Percentiles rank a stretch among this genome's conserved stretches.
These are phyloP conservation scores for Geotrypetes seraphini DNA, from an alignment of 2,797 vertebrate species.

Conservation along the genomic window DNA sequence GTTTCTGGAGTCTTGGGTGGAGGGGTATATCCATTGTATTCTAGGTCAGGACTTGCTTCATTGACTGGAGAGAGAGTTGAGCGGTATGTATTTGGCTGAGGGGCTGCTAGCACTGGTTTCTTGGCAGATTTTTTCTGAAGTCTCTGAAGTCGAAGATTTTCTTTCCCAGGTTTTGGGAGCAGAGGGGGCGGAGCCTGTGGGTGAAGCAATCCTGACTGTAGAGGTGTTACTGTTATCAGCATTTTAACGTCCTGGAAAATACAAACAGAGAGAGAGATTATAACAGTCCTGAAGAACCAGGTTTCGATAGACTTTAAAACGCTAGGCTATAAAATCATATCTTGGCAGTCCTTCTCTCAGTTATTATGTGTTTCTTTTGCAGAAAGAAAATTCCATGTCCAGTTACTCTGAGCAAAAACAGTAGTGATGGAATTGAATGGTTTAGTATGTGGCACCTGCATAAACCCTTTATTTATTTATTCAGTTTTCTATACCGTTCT, in stretches of 20 bases:
- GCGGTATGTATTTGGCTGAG: conserved; percentile 60
- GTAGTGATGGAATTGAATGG: no score
- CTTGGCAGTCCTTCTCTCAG: no score
- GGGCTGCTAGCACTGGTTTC: conserved; percentile 45
- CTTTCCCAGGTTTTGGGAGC: conserved; percentile 79
- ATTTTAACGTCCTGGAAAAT: conserved; percentile 53
- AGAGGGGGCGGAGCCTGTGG: conserved; percentile 68
- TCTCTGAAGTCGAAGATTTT: conserved; percentile 76
- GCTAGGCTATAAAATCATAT: no score
- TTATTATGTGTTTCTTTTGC: no score
- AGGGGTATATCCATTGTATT: conserved; percentile 14
- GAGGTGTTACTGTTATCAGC: conserved; percentile 58
- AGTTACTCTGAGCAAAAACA: no score
- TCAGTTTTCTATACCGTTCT: no score
- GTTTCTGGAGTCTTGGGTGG: not conserved
- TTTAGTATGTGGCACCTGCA: no score
- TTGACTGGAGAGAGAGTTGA: conserved; percentile 82
- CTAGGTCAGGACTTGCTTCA: conserved; percentile 77
- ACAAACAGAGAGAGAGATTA: no score
- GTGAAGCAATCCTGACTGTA: conserved; percentile 22
- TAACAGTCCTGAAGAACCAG: no score
- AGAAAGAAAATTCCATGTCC: no score
- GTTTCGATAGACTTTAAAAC: no score
- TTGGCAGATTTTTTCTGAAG: conserved; percentile 75
- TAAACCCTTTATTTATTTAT: no score